These are phyloP conservation scores for Microplitis mediator DNA, from an alignment of 1,140 invertebrate species.

Conservation along the genomic window DNA sequence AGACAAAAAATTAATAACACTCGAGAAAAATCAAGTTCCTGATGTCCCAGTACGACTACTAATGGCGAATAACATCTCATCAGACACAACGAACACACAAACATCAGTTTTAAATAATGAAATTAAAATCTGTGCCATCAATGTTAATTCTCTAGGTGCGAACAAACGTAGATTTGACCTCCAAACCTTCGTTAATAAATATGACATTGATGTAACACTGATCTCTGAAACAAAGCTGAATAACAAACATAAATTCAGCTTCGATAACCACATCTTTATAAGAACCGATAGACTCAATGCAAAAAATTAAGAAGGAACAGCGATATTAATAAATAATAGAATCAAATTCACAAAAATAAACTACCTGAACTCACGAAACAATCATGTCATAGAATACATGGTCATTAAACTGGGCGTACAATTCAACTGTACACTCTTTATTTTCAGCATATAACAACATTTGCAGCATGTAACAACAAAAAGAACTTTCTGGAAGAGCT, in stretches of 20 bases:
- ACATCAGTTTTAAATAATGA: neutral
- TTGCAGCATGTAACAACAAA: neutral
- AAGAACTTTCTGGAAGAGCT: neutral
- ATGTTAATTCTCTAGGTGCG: conserved; percentile 14
- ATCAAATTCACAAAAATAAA: neutral
- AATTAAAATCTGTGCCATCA: conserved; percentile 16
- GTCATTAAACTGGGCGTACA: conserved; percentile 34
- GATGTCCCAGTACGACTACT: neutral
- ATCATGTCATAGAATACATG: conserved; percentile 38
- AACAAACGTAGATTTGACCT: conserved; percentile 10
- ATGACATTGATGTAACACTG: neutral
- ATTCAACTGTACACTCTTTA: neutral
- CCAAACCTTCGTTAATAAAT: neutral
- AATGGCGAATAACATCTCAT: neutral
- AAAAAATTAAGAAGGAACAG: conserved; percentile 15
- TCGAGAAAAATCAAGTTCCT: neutral
- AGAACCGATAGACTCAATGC: conserved; percentile 2
- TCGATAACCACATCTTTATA: conserved; percentile 9
- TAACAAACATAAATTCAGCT: neutral
- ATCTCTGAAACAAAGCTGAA: conserved; percentile 24
- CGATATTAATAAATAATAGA: neutral
- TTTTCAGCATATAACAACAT: conserved; percentile 14
- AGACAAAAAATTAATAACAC: neutral
- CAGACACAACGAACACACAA: neutral
- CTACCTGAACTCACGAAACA: neutral